phyloP scores from a whole-genome alignment of 2,888 invertebrate genomes.

The Cerceris ruficornis region DNA sequence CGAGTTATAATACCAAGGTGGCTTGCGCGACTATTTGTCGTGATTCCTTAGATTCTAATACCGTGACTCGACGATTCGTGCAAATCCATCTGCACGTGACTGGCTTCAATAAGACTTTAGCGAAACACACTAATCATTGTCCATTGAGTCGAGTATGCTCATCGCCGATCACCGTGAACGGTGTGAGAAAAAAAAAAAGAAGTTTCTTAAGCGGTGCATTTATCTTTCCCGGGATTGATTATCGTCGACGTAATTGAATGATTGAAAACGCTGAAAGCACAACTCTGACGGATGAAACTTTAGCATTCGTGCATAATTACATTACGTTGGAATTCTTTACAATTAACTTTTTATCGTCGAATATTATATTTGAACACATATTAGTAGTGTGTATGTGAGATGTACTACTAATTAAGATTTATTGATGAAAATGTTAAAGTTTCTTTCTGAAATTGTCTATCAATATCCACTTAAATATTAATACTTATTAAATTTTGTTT shows the following conservation, averaged over 20 bases:
- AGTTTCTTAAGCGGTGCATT: slow-evolving; percentile 43
- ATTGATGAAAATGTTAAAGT: too few relatives aligned
- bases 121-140: slow-evolving; percentile 59
- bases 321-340: too few relatives aligned
- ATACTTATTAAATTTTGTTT: too few relatives aligned
- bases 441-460: too few relatives aligned
- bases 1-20: slow-evolving; percentile 18
- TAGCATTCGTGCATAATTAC: too few relatives aligned
- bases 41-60: slow-evolving; percentile 54
- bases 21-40: slow-evolving; percentile 27
- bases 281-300: too few relatives aligned
- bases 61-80: slow-evolving; percentile 49
- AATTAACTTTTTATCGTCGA: too few relatives aligned
- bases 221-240: slow-evolving; percentile 57
- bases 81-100: slow-evolving; percentile 50
- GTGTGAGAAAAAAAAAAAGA: background rate
- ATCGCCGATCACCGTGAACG: slow-evolving; percentile 38
- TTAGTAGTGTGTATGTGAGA: too few relatives aligned
- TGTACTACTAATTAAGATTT: too few relatives aligned
- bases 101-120: slow-evolving; percentile 55
- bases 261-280: slow-evolving; percentile 33
- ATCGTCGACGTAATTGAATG: slow-evolving; percentile 47
- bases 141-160: slow-evolving; percentile 49
- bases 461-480: too few relatives aligned
- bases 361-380: too few relatives aligned